Evolutionary conservation across 2,113 vertebrate species (phyloP).

Genomic region (Gobio gobio): DNA sequence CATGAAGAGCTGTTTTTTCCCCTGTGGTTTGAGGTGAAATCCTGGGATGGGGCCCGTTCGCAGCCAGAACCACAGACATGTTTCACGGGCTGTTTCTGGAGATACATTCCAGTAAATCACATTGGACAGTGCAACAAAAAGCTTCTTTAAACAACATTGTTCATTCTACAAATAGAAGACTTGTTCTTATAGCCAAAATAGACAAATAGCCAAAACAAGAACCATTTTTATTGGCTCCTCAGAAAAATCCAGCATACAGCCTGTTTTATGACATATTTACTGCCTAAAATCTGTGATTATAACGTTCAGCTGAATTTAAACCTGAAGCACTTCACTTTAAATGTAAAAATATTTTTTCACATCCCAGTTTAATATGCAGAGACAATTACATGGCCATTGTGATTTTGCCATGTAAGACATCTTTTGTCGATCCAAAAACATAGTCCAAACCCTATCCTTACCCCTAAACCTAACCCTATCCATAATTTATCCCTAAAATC

Average conservation of each 20-base stretch:
- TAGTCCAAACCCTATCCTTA: no score
- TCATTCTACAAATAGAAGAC: slow-evolving; percentile 2
- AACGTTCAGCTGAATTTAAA: not conserved
- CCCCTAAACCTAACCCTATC: no score
- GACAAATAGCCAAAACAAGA: not conserved
- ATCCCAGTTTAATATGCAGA: not conserved
- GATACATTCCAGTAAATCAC: slow-evolving; percentile 49
- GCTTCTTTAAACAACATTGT: not conserved
- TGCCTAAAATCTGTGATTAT: not conserved
- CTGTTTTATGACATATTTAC: not conserved
- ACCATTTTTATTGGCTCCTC: not conserved
- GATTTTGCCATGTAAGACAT: no score
- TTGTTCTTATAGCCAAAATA: not conserved
- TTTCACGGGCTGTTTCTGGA: slow-evolving; percentile 35
- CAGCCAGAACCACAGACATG: slow-evolving; percentile 43
- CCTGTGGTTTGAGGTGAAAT: slow-evolving; percentile 52
- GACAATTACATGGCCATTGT: not conserved
- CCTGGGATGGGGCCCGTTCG: slow-evolving; percentile 22
- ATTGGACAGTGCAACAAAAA: slow-evolving; percentile 37
- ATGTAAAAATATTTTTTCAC: not conserved
- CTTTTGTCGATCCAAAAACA: no score
- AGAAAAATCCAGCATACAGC: not conserved
- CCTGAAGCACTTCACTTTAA: not conserved
- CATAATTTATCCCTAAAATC: no score
- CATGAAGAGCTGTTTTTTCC: slow-evolving; percentile 41